Evolutionary conservation across 2,888 invertebrate species (phyloP).

Genomic region (Cancer borealis): DNA sequence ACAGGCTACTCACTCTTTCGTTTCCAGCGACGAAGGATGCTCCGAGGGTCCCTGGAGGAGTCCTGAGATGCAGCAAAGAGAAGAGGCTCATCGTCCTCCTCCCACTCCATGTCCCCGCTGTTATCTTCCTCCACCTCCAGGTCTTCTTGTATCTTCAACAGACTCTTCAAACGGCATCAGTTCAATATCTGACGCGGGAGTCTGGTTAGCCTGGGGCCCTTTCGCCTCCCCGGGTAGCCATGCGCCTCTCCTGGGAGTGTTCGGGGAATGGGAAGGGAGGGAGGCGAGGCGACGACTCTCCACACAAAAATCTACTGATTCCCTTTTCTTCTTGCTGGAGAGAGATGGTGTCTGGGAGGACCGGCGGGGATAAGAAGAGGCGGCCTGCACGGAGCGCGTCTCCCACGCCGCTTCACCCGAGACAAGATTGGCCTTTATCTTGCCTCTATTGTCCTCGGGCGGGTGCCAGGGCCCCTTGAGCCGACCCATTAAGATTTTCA

Average conservation of each 20-base stretch:
- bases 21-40: not conserved
- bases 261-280: not conserved
- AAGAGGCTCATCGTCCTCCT: not conserved
- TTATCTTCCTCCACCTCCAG: not conserved
- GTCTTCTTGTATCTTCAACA: not conserved
- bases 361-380: not conserved
- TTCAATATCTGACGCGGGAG: constrained; percentile 34
- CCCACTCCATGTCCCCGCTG: not conserved
- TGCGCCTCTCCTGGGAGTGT: not conserved
- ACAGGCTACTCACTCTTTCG: not conserved
- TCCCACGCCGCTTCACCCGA: not conserved
- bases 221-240: not conserved
- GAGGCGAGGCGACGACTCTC: constrained; percentile 11
- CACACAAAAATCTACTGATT: constrained; percentile 5
- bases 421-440: constrained; percentile 40
- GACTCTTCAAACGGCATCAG: not conserved
- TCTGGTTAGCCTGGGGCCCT: not conserved
- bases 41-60: not conserved
- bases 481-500: not conserved
- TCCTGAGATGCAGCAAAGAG: not conserved
- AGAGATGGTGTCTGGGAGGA: not conserved
- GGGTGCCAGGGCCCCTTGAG: not conserved
- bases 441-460: not conserved
- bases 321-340: not conserved
- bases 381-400: not conserved